These are phyloP conservation scores for Grus americana DNA, from an alignment of 2,113 vertebrate genomes.

Conservation along the genomic window DNA sequence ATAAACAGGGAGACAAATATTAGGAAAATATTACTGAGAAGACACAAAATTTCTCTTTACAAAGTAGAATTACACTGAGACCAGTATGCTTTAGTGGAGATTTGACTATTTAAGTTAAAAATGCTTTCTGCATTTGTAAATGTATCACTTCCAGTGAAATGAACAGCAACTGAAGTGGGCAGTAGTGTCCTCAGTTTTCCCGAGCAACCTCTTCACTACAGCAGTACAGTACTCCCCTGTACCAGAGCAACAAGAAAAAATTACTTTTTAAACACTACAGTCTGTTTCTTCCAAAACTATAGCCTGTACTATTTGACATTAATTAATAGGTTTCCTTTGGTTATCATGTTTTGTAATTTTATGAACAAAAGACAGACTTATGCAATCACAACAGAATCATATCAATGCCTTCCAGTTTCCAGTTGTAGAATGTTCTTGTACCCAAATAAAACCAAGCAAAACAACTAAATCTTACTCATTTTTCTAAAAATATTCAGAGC, in stretches of 20 bases:
- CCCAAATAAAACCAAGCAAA: background rate
- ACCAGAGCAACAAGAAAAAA: background rate
- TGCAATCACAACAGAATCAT: background rate
- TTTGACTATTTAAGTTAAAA: background rate
- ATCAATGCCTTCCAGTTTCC: background rate
- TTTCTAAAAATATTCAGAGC: background rate
- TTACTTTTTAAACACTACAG: background rate
- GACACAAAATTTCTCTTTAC: background rate
- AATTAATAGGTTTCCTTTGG: background rate
- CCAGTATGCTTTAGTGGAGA: background rate
- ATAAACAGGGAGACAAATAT: background rate
- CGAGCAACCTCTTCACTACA: background rate
- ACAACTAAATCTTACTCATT: background rate
- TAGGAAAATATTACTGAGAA: background rate
- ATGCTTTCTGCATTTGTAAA: background rate
- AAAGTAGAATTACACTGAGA: background rate
- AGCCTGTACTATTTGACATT: background rate
- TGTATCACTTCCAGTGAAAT: background rate
- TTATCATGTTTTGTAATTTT: background rate
- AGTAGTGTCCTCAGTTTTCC: background rate
- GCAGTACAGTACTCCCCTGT: background rate
- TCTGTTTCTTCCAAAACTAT: background rate
- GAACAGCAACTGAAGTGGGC: background rate
- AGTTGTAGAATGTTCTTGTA: background rate
- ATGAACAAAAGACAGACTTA: background rate